Evolutionary conservation across 2,113 vertebrate genomes (phyloP).

Genomic region (Arenaria interpres): DNA sequence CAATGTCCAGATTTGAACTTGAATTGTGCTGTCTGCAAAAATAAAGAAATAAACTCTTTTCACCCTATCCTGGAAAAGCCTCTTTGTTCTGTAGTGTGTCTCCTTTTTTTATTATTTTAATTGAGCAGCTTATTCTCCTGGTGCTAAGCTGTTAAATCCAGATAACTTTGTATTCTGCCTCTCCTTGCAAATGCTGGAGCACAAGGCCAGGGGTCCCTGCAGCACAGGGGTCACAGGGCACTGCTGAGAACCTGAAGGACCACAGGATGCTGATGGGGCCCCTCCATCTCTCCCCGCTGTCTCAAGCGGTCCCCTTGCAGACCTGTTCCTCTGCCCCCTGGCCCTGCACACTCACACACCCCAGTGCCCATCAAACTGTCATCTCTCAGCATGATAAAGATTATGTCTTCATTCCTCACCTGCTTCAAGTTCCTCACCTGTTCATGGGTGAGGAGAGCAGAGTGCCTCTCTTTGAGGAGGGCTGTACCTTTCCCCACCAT

Average conservation of each 20-base stretch:
- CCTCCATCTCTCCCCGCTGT: not conserved
- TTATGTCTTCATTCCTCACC: not conserved
- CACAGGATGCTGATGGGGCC: not conserved
- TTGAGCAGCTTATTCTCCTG: not conserved
- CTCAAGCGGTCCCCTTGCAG: not conserved
- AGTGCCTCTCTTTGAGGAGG: not conserved
- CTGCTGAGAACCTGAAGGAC: not conserved
- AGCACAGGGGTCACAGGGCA: not conserved
- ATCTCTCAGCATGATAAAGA: not conserved
- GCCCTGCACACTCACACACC: no score
- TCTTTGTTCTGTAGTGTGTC: not conserved
- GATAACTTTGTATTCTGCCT: not conserved
- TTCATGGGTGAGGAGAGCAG: not conserved
- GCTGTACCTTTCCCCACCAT: not conserved
- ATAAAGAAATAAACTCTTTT: conserved; percentile 39
- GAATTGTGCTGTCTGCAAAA: conserved; percentile 30
- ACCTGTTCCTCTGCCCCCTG: not conserved
- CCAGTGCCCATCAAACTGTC: not conserved
- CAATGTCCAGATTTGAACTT: conserved; percentile 12
- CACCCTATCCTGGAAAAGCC: not conserved
- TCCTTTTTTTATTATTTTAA: not conserved
- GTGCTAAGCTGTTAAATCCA: not conserved
- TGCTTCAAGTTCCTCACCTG: not conserved
- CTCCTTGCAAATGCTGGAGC: not conserved
- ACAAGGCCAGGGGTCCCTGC: not conserved